Base-by-base conservation (phyloP, 92 coral and sea anemone genomes). In the Desmophyllum pertusum region DNA sequence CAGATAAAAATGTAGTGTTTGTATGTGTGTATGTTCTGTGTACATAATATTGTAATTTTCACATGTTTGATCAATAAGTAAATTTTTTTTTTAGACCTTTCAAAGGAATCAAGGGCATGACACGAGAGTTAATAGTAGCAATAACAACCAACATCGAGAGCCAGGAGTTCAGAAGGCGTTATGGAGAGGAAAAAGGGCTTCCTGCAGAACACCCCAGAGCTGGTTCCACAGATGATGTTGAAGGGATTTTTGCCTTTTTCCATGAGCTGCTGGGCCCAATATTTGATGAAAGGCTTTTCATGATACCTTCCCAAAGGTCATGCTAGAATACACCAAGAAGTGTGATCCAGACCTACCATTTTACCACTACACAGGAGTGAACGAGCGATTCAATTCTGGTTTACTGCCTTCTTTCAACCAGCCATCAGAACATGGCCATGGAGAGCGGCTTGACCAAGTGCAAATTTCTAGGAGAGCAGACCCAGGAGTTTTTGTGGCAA, bases 191-290 rank as follows among this genome's bases (percentile, higher is more conserved):
- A 35, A 35, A 72, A 36, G 70, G 37, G 3, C 62, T 91, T 23
- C 80, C 83, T 9, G 86, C 92, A 35, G 95, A 91, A 83, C 92
- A 91, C 72, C 89, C 89, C 14, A 77, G 90, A 72, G 88, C 92
- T 23, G 67, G 86, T 1, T 85, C 95, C 23, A 89, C 95, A 17
- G 91, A 92, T 70, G 93, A 89, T 80, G 95, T 89, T 0, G 92
- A 91, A 57, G 95, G 83, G 29, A 80, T 87, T 31, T 73, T 87
- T 63, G 81, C 90, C 52, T 66, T 63, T 8, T n/a, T 87, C 1
- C 87, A 87, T 30, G 70, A 75, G 29, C 6, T 73, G 76, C 51
- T 87, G 23, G 90, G 83, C 9, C 67, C 11, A 37, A 30, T 62
- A 0, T 81, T 87, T 84, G 89, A 88, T 69, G 66, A 62, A 10